Percentiles rank a stretch among this genome's conserved stretches.
These are phyloP conservation scores for Mesopsocus fuscifrons DNA, from an alignment of 2,888 invertebrate species.

Conservation along the genomic window DNA sequence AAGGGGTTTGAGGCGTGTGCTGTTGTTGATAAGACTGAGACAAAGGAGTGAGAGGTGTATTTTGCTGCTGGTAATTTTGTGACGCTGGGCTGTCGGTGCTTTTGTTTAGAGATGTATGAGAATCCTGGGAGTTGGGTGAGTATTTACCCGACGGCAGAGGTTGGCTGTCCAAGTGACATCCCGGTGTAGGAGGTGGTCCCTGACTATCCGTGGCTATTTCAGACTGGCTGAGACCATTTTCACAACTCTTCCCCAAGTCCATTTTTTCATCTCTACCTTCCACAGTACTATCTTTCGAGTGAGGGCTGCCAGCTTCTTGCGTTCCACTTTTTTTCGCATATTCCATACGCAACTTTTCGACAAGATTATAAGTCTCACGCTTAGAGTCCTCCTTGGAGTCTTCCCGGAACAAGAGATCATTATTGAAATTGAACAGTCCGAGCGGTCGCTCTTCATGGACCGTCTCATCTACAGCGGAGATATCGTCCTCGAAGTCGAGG, in stretches of 20 bases:
- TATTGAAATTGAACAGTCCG: slow-evolving; percentile 39
- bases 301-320: slow-evolving; percentile 26
- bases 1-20: neutral
- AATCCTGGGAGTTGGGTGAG: slow-evolving; percentile 4
- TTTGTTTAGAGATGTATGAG: neutral
- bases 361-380: slow-evolving; percentile 62
- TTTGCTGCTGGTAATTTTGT: slow-evolving; percentile 5
- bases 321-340: slow-evolving; percentile 19
- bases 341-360: slow-evolving; percentile 62
- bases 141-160: neutral
- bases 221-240: slow-evolving; percentile 16
- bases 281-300: slow-evolving; percentile 24
- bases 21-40: neutral
- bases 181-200: slow-evolving; percentile 6
- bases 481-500: slow-evolving; percentile 39
- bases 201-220: neutral
- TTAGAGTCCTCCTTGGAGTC: slow-evolving; percentile 68
- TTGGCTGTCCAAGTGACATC: slow-evolving; percentile 1
- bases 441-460: slow-evolving; percentile 34
- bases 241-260: slow-evolving; percentile 10
- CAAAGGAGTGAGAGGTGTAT: neutral
- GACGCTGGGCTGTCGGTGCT: neutral
- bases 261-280: slow-evolving; percentile 22
- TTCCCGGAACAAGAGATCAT: slow-evolving; percentile 49
- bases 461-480: slow-evolving; percentile 38